A percentile compares a stretch with the other conserved stretches of the same genome.
Evolutionary conservation across 2,888 invertebrate genomes (phyloP).

Genomic region (Flexamia atlantica): DNA sequence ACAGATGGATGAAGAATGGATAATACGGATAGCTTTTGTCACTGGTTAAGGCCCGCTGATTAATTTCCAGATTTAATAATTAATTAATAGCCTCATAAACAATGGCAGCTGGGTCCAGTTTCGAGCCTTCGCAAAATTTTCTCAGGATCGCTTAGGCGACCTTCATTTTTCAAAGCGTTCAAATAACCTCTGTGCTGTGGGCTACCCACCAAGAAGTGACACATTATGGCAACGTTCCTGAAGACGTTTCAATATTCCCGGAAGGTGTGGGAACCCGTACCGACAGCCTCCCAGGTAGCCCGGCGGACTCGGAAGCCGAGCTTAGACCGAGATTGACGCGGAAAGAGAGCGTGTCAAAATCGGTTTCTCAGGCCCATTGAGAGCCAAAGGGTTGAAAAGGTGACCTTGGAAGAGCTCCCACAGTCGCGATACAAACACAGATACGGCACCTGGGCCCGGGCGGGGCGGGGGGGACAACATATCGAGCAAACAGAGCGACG

Average conservation of each 20-base stretch:
- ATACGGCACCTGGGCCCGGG: constrained; percentile 7
- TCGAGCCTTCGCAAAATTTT: too few species aligned
- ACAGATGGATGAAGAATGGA: too few species aligned
- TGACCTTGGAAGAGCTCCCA: constrained; percentile 37
- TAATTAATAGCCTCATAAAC: too few species aligned
- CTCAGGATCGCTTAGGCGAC: too few species aligned
- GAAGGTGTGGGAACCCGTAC: constrained; percentile 24
- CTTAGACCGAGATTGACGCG: constrained; percentile 22
- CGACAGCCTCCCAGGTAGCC: neutral
- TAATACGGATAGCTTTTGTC: too few species aligned
- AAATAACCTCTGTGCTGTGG: too few species aligned
- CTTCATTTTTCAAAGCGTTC: too few species aligned
- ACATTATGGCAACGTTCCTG: too few species aligned
- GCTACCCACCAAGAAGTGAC: neutral
- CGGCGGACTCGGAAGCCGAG: constrained; percentile 15
- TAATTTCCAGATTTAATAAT: too few species aligned
- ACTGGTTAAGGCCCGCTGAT: too few species aligned
- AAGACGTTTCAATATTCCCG: too few species aligned
- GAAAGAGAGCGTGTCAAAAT: constrained; percentile 49
- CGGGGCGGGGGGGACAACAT: neutral
- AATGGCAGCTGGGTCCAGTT: too few species aligned
- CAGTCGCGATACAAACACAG: constrained; percentile 43
- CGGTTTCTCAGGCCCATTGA: constrained; percentile 43
- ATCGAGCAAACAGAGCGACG: neutral
- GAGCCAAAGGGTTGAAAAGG: constrained; percentile 44